These are phyloP conservation scores for Saturnia pavonia DNA, from an alignment of 2,888 invertebrate genomes.

Conservation along the genomic window DNA sequence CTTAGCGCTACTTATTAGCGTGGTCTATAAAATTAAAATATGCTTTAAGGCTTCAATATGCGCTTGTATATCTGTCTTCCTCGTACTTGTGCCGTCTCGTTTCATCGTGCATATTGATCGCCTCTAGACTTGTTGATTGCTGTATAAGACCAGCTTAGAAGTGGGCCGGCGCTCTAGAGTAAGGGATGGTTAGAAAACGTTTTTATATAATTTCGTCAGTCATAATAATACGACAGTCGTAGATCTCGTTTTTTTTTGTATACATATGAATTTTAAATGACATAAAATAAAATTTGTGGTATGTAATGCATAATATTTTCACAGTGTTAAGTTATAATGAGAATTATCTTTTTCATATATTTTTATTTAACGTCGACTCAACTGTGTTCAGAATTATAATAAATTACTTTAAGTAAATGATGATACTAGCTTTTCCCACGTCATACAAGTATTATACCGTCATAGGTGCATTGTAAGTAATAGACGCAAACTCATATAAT, in stretches of 20 bases:
- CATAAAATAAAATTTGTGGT: background rate
- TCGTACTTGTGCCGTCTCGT: slow-evolving; percentile 54
- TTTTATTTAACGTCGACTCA: background rate
- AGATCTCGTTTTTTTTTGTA: too few relatives aligned
- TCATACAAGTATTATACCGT: background rate
- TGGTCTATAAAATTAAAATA: slow-evolving; percentile 29
- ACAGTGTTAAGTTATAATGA: too few relatives aligned
- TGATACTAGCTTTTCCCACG: background rate
- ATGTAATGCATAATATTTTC: background rate
- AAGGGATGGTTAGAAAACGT: slow-evolving; percentile 18
- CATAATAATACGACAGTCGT: background rate
- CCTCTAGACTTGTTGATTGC: slow-evolving; percentile 79
- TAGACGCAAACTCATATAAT: background rate
- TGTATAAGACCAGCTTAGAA: slow-evolving; percentile 52
- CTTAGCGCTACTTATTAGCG: slow-evolving; percentile 27
- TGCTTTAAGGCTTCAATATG: slow-evolving; percentile 33
- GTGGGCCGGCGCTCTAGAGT: slow-evolving; percentile 30
- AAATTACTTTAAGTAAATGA: background rate
- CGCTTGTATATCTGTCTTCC: slow-evolving; percentile 47
- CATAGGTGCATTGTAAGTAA: background rate
- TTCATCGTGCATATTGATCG: slow-evolving; percentile 74
- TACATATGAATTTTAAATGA: background rate
- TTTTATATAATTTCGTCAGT: slow-evolving; percentile 25
- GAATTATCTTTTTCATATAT: background rate
- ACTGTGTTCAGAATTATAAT: background rate